Evolutionary conservation across 2,113 vertebrate species (phyloP).

Genomic region (Cettia cetti): DNA sequence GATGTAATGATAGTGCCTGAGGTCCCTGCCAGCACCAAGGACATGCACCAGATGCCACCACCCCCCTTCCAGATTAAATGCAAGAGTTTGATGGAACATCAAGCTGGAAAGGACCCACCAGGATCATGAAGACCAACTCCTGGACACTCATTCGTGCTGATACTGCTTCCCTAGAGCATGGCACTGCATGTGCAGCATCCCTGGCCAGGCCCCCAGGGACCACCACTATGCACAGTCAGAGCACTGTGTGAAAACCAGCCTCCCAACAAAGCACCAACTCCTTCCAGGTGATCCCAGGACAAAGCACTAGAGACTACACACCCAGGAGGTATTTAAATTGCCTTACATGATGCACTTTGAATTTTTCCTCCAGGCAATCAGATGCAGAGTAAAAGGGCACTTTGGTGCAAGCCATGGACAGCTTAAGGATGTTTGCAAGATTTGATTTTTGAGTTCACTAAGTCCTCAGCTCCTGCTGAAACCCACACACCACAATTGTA

Average conservation of each 20-base stretch:
- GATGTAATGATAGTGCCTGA: fast-evolving
- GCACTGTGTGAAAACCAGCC: background rate
- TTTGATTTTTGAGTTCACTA: background rate
- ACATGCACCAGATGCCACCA: background rate
- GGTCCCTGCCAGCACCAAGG: no score
- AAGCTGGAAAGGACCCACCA: background rate
- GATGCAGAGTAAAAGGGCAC: background rate
- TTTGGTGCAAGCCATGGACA: background rate
- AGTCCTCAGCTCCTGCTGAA: background rate
- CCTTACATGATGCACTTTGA: background rate
- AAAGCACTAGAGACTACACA: background rate
- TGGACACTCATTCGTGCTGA: background rate
- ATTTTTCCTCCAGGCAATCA: background rate
- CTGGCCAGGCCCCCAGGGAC: background rate
- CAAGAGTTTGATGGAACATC: background rate
- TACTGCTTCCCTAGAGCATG: background rate
- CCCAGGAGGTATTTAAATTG: background rate
- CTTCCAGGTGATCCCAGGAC: background rate
- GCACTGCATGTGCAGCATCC: fast-evolving
- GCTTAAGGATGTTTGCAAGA: background rate
- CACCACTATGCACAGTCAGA: background rate
- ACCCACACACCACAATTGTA: background rate
- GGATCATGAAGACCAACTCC: background rate
- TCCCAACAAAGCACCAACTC: background rate
- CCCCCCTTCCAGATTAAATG: background rate